Base-by-base conservation (phyloP, 2,113 vertebrate genomes). In the Vulpes lagopus region DNA sequence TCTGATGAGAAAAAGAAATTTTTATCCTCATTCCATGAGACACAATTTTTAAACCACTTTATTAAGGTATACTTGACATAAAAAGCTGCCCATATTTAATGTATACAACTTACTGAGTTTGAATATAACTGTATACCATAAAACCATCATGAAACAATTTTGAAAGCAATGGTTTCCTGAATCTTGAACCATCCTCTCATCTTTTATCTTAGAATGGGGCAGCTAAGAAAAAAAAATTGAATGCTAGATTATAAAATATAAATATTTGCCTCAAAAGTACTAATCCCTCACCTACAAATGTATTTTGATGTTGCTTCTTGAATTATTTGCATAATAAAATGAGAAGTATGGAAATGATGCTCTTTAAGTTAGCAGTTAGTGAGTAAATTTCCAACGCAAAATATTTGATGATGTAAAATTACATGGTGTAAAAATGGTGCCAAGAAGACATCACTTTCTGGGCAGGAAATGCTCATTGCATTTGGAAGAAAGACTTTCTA, bases 301-400 rank as follows among this genome's bases (percentile, higher is more conserved):
- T 78, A 76, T 78, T 62, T 43, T 89, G 49, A 60, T 93, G 38
- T 91, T 60, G 78, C 25, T 74, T 93, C 69, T 92, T 76, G 22
- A 67, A 86, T 76, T 84, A 91, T 65, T 91, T 82, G 11, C 79
- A 20, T 91, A 94, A 79, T 30, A 60, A 71, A 65, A 60, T 19
- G 30, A 79, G 32, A 87, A 84, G 17, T 79, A 82, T 5, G 38
- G 53, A 89, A 91, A 94, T 78, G 9, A 78, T 85, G 30, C 19
- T 89, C 25, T 95, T 90, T 38, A 88, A 38, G 49, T 91, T 89
- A 89, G 35, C 10, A 92, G 35, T 83, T 65, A 87, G 32, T 83
- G 94, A 97, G 69, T 87, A 92, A 87, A 38, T 92, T 94, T 94
- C 59, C 80, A 90, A 95, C 95, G 38, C n/a, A 80, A 94, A 88